Evolutionary conservation across 2,797 vertebrate genomes (phyloP), one percentile per base, ranked within the genome.

Genomic region (Enteromius anoplus): DNA sequence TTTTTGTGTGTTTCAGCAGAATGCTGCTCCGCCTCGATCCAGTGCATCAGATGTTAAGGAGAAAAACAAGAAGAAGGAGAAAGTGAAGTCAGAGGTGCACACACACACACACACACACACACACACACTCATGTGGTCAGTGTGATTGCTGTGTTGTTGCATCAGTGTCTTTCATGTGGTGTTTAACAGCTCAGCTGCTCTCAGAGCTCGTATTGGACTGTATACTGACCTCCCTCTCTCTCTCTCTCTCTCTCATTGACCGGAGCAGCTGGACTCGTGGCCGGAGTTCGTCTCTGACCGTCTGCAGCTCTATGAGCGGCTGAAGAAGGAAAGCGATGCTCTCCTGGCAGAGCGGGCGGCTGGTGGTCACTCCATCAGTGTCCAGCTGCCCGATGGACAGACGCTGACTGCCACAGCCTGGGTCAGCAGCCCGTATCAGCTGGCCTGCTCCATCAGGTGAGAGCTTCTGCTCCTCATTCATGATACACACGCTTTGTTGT

Each of bases 371-470:
- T 55, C 90, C 26, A 96, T 99, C 87, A 91, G 90, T 15, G 93
- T 97, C 72, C 92, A 83, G 84, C 90, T 98, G 87, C 88, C 91
- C 0, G 94, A 95, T 64, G 96, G 96, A 45, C 92, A 85, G 1
- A 88, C 55, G 0, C 75, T 95, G 80, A 82, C 88, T 49, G 97
- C 94, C 10, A 91, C 94, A n/a, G 93, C 95, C 0, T 98, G 97
- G 97, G 91, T 93, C 90, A 97, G 95, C 4, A 99, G 95, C 0
- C 97, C 97, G 0, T 96, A 97, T 88, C 95, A 97, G 19, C 81
- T 98, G 87, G 97, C 96, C 66, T 89, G 92, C 51, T 91, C 89
- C 62, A 95, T 98, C 87, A 98, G 97, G 98, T 98, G 87, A 89
- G 47, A 19, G 26, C 23, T 8, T 26, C 8, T 37, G 11, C 58